A percentile compares a stretch with the other conserved stretches of the same genome.
These are phyloP conservation scores for Riparia riparia DNA, from an alignment of 2,113 vertebrate species.

Conservation along the genomic window DNA sequence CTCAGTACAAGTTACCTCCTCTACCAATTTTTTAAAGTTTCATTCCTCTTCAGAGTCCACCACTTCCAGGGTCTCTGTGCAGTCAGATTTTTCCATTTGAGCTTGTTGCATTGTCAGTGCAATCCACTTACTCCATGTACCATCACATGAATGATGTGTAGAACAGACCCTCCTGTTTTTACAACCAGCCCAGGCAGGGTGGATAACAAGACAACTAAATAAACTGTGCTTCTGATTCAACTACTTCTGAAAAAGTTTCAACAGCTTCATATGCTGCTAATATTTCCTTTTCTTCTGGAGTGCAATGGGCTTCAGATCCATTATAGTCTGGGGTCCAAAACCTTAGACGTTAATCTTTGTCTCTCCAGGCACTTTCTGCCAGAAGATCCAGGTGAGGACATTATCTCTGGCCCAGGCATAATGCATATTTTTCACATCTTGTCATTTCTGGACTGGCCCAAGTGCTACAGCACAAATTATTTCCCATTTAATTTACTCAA, in stretches of 20 bases:
- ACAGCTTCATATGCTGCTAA: not conserved
- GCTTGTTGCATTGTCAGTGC: not conserved
- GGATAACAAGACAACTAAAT: not conserved
- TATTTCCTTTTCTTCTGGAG: not conserved
- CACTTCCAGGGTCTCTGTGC: not conserved
- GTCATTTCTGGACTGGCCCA: not conserved
- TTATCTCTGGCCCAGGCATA: not conserved
- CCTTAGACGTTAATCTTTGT: accelerated
- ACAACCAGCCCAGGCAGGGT: not conserved
- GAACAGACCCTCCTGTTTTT: not conserved
- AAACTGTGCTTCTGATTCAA: not conserved
- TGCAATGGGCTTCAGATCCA: not conserved
- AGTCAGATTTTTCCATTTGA: not conserved
- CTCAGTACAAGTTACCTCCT: not conserved
- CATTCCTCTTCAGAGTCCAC: not conserved
- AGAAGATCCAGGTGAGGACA: not conserved
- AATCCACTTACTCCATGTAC: not conserved
- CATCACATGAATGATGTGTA: not conserved
- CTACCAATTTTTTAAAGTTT: not conserved
- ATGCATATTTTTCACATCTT: not conserved
- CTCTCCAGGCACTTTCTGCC: not conserved
- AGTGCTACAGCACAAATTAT: not conserved
- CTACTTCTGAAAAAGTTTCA: not conserved
- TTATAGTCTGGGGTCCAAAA: not conserved
- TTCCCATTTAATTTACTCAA: not conserved